Evolutionary conservation across 2,113 vertebrate species (phyloP).

Genomic region (Thalassarche chlororhynchos): DNA sequence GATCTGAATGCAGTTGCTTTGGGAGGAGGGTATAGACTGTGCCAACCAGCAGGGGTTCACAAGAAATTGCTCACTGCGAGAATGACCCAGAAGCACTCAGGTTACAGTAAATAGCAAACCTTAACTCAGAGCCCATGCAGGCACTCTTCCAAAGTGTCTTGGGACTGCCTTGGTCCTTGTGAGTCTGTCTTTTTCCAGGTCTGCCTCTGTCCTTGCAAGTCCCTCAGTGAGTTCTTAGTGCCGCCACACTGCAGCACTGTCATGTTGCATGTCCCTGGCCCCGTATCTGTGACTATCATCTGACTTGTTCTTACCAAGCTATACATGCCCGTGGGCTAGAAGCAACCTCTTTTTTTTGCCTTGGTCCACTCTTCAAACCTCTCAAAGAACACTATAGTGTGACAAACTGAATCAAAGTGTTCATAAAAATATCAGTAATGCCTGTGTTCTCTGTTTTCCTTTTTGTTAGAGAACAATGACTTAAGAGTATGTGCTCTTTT

Average conservation of each 20-base stretch:
- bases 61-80: not conserved
- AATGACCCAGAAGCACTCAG: not conserved
- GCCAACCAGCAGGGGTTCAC: not conserved
- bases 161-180: not conserved
- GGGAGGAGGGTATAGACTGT: not conserved
- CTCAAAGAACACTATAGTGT: not conserved
- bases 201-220: not conserved
- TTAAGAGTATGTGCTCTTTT: not conserved
- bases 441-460: not conserved
- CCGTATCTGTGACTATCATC: fast-evolving
- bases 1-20: not conserved
- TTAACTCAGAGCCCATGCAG: not conserved
- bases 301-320: not conserved
- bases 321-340: not conserved
- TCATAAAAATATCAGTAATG: not conserved
- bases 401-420: not conserved
- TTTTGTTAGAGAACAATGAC: not conserved
- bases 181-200: not conserved
- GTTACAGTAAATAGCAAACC: not conserved
- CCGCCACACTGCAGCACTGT: not conserved
- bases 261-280: not conserved
- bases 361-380: not conserved
- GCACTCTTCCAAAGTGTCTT: not conserved
- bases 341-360: not conserved
- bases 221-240: not conserved